Percentiles rank a stretch among this genome's conserved stretches.
These are phyloP conservation scores for Panthera uncia DNA, from an alignment of 2,113 vertebrate genomes.

Conservation along the genomic window DNA sequence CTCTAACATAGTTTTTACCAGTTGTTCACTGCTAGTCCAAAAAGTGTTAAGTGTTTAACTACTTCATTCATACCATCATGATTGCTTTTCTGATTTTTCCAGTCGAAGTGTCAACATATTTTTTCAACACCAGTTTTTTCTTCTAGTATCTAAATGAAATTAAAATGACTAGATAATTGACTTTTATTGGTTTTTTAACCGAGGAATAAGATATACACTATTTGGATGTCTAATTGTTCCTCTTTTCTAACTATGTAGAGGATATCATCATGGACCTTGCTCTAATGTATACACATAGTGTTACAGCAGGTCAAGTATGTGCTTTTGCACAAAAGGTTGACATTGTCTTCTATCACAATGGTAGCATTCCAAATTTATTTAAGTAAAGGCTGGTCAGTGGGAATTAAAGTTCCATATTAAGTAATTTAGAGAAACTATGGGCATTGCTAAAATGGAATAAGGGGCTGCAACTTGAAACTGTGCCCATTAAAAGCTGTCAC, in stretches of 20 bases:
- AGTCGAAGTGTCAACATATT: neutral
- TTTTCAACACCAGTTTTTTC: neutral
- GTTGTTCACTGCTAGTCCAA: neutral
- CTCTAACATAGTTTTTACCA: neutral
- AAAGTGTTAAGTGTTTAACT: neutral
- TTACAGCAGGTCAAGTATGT: neutral
- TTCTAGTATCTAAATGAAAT: neutral
- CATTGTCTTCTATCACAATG: neutral
- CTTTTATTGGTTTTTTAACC: neutral
- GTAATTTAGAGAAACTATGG: conserved; percentile 29
- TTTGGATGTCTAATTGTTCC: neutral
- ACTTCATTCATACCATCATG: neutral
- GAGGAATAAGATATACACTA: neutral
- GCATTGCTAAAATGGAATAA: conserved; percentile 9
- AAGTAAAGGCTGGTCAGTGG: neutral
- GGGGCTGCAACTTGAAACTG: neutral
- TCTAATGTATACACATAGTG: neutral
- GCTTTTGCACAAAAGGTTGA: neutral
- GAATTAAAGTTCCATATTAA: conserved; percentile 33
- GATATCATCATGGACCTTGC: neutral
- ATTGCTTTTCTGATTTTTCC: neutral
- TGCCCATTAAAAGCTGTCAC: neutral
- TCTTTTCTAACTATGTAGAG: neutral
- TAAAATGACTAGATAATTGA: neutral
- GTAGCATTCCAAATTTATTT: conserved; percentile 44